Conservation (phyloP, 2,113 vertebrate species). For the Sula dactylatra region DNA sequence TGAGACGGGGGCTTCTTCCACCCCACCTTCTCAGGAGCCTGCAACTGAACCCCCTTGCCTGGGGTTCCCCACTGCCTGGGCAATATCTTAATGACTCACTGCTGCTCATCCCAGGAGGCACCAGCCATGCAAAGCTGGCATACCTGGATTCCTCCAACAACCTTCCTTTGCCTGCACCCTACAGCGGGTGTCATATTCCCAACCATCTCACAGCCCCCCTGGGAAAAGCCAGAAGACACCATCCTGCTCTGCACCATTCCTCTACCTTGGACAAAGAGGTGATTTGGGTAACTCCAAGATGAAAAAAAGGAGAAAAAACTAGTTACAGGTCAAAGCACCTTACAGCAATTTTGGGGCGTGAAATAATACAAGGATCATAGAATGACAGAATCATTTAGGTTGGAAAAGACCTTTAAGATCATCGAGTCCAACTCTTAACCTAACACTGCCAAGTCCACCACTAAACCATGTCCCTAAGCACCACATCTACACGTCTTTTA, state of each 20-base stretch:
- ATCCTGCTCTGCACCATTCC: background rate
- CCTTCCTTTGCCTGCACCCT: background rate
- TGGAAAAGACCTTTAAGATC: no score
- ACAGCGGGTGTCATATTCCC: accelerated
- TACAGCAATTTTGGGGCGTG: background rate
- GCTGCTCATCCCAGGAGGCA: background rate
- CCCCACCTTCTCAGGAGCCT: background rate
- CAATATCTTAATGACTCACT: accelerated
- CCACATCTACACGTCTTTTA: no score
- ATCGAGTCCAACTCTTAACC: no score
- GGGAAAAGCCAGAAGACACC: background rate
- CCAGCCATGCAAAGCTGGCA: background rate
- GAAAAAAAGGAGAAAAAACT: background rate
- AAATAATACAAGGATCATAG: background rate
- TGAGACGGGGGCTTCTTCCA: accelerated
- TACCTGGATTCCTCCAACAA: background rate
- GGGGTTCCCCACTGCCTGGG: background rate
- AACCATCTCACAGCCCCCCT: background rate
- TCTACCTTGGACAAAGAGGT: background rate
- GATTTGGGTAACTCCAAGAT: background rate
- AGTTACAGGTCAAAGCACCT: background rate
- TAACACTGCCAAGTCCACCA: no score
- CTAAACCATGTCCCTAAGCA: no score
- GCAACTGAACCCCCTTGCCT: accelerated
- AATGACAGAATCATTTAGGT: background rate